Conservation (phyloP, 2,113 vertebrate species). For the Charadrius vociferus region DNA sequence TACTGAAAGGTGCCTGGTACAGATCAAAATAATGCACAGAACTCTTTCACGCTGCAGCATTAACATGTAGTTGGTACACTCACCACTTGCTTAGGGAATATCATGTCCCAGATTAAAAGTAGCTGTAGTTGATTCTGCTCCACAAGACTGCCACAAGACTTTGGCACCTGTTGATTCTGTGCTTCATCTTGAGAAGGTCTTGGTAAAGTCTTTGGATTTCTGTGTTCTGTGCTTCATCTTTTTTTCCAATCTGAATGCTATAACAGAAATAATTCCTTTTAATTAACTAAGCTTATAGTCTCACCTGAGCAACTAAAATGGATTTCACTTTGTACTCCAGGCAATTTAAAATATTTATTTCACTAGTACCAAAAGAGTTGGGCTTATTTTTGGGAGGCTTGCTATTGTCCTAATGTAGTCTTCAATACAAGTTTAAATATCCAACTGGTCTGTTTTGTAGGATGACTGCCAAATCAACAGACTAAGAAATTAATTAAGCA, state of each 20-base stretch:
- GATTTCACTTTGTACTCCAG: neutral
- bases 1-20: neutral
- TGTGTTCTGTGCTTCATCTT: neutral
- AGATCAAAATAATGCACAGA: neutral
- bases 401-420: neutral
- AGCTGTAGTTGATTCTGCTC: neutral
- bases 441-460: conserved; percentile 26
- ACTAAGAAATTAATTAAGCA: conserved; percentile 58
- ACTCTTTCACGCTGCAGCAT: neutral
- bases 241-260: neutral
- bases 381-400: neutral
- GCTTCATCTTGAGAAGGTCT: neutral
- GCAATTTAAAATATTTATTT: neutral
- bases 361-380: rapidly evolving
- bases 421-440: conserved; percentile 20
- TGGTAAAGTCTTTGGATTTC: neutral
- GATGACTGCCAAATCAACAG: conserved; percentile 36
- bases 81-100: neutral
- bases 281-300: neutral
- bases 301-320: neutral
- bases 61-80: neutral
- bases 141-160: neutral
- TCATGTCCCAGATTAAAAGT: neutral
- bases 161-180: neutral
- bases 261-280: neutral